These are phyloP conservation scores for Pseudococcus longispinus DNA, from an alignment of 2,888 invertebrate species.

Conservation along the genomic window DNA sequence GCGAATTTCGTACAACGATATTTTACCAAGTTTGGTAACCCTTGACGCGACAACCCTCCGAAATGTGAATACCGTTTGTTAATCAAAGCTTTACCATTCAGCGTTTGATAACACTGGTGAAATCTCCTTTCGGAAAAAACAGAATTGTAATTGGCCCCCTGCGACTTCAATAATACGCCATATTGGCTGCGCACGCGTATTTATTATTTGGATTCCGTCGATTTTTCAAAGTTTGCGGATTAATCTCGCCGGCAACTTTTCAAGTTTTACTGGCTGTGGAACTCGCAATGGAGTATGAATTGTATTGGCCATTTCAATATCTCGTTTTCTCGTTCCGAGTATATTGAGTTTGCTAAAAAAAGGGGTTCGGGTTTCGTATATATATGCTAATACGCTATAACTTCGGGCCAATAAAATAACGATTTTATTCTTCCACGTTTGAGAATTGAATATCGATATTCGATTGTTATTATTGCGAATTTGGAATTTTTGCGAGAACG, in stretches of 20 bases:
- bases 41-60: conserved; percentile 32
- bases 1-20: neutral
- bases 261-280: conserved; percentile 2
- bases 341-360: neutral
- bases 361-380: neutral
- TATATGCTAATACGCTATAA: neutral
- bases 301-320: neutral
- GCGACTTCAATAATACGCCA: conserved; percentile 58
- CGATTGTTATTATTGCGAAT: neutral
- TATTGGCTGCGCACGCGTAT: conserved; percentile 57
- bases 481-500: neutral
- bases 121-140: conserved; percentile 55
- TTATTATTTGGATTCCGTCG: conserved; percentile 29
- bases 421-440: neutral
- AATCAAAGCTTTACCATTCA: conserved; percentile 54
- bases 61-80: conserved; percentile 50
- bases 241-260: conserved; percentile 4
- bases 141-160: conserved; percentile 59
- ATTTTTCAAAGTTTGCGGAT: conserved; percentile 41
- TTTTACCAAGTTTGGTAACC: neutral
- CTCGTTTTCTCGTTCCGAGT: neutral
- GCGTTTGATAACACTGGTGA: conserved; percentile 47
- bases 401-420: neutral
- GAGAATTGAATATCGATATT: neutral
- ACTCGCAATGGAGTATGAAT: neutral